A percentile compares a stretch with the other conserved stretches of the same genome.
phyloP scores from a whole-genome alignment of 2,113 vertebrate species.

The Perccottus glenii region DNA sequence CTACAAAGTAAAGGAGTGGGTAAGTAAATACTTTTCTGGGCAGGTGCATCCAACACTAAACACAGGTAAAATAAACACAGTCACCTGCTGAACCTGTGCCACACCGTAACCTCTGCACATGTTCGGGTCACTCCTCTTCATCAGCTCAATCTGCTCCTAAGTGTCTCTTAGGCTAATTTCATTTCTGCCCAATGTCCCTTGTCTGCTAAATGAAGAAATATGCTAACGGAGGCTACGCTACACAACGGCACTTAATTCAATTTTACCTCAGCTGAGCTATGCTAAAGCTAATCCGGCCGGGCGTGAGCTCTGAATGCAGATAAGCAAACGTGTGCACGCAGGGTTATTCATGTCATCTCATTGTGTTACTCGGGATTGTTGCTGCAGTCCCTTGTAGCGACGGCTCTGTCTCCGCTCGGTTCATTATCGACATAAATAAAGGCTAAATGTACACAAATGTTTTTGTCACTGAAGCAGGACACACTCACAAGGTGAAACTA shows the following conservation, averaged over 20 bases:
- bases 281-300: slow-evolving; percentile 29
- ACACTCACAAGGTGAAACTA: neutral
- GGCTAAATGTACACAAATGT: neutral
- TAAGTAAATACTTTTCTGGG: too few relatives aligned
- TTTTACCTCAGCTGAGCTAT: slow-evolving; percentile 30
- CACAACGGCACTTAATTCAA: slow-evolving; percentile 34
- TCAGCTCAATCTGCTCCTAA: slow-evolving; percentile 1
- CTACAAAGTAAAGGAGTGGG: too few relatives aligned
- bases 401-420: neutral
- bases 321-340: neutral
- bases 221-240: slow-evolving; percentile 25
- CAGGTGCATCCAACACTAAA: too few relatives aligned
- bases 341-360: neutral
- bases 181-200: slow-evolving; percentile 31
- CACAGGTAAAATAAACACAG: neutral
- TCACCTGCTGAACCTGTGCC: neutral
- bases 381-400: neutral
- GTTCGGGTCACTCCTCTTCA: neutral
- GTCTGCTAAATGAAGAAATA: slow-evolving; percentile 33
- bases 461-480: neutral
- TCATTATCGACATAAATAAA: neutral
- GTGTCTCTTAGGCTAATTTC: slow-evolving; percentile 34
- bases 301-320: slow-evolving; percentile 40
- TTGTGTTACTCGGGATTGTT: neutral
- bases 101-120: neutral